Evolutionary conservation across 2,797 vertebrate genomes (phyloP), one percentile per base, ranked within the genome.

Genomic region (Miopithecus talapoin): DNA sequence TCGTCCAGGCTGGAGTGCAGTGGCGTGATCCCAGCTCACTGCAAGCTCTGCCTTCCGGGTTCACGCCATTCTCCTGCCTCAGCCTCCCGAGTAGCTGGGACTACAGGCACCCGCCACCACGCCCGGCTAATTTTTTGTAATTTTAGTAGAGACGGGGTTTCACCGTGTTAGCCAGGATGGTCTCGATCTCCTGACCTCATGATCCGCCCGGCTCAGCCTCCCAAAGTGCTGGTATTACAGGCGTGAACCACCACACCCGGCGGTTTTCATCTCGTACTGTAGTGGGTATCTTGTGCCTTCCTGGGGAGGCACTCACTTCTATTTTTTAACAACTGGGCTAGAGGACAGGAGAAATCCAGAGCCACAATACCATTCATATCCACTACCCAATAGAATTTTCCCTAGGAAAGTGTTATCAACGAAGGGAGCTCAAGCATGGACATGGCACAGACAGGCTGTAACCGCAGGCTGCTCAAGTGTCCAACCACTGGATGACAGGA

Each of bases 221-320:
- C 61, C 30, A 64, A 17, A 64, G 61, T 33, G 30, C 14, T 64
- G 61, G 30, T 14, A 64, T 33, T 64, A 33, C 30, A 64, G 61
- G 61, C 0, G 6, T 64, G 61, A 64, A 14, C 14, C 61, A 64
- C 61, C 0, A 0, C 8, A 1, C 30, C 30, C 3, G 1, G 30
- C 61, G 30, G 30, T 22, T 80, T 70, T 55, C 59, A 70, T n/a
- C 14, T 55, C 55, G 39, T 36, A 59, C 14, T n/a, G 55, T n/a
- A 36, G 53, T 33, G 21, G 13, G 7, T 85, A 43, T 39, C 75
- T 83, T 28, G 8, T 61, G 46, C 68, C 72, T 41, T 95, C 28
- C 10, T 14, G 7, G 4, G 48, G 6, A 1, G 14, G 43, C 2
- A 48, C 2, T 72, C 57, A 8, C 8, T 33, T 1, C 36, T 39